Base-by-base conservation (phyloP, 2,113 vertebrate genomes). In the Hyaena hyaena region DNA sequence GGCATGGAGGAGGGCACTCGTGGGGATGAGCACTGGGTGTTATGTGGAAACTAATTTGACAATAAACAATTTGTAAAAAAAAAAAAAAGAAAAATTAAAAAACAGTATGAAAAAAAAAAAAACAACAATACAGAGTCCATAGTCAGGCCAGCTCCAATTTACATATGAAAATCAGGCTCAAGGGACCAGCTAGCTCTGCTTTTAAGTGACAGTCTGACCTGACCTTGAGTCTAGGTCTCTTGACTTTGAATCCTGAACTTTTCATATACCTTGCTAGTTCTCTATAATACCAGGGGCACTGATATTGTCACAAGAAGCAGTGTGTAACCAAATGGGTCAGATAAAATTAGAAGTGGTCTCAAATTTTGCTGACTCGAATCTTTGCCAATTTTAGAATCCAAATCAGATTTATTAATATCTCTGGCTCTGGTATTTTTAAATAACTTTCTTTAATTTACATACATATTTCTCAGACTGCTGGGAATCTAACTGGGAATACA, bases 341-440 rank as follows among this genome's bases (percentile, higher is more conserved):
- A 92, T 95, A 97, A 97, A 97, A 97, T 97, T 98, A 98, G 96
- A 97, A 98, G 74, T 97, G 86, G 95, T 97, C 89, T 98, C 92
- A 92, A 93, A 93, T 97, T 97, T 95, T 97, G 96, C 96, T 97
- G 89, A 97, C 87, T 96, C 3, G 7, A 61, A 66, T 97, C 96
- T 95, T 96, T 96, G 83, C 53, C 35, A 50, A 96, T 92, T 97
- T 97, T 97, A 97, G 95, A 97, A 85, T n/a, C 80, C 61, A 91
- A 92, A 87, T 93, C 83, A 95, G 50, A 93, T 96, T 89, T 97
- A 95, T 96, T 96, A 96, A 97, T 98, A 94, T 88, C 96, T 96
- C 80, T 90, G 55, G 26, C 83, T 93, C 74, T 90, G 55, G 11
- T 61, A n/a, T 93, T 31, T 93, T 94, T 92, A 84, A 97, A 96